Percentiles rank a stretch among this genome's conserved stretches.
phyloP scores from a whole-genome alignment of 2,888 invertebrate genomes.

The Daptonema setosum region DNA sequence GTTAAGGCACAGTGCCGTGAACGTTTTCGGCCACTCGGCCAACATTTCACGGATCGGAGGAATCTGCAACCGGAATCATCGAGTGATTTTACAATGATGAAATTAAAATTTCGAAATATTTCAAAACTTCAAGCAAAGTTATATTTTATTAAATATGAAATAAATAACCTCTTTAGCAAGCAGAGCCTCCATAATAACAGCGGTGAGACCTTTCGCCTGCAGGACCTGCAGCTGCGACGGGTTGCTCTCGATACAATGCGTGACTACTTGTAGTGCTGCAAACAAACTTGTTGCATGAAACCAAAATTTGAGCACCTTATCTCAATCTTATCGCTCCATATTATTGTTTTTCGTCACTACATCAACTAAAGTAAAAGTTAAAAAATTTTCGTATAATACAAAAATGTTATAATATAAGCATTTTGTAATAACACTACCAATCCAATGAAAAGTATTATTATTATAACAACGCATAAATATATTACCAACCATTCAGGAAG shows the following conservation, averaged over 20 bases:
- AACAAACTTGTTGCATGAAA: conserved; percentile 9
- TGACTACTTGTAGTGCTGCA: conserved; percentile 32
- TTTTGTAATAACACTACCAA: too few relatives aligned
- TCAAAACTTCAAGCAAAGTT: neutral
- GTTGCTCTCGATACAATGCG: conserved; percentile 52
- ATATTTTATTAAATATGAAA: conserved; percentile 15
- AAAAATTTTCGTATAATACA: too few relatives aligned
- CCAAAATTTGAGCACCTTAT: too few relatives aligned
- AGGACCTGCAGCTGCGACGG: conserved; percentile 57
- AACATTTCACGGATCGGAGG: conserved; percentile 40
- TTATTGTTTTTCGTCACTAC: too few relatives aligned
- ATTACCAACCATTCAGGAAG: conserved; percentile 34
- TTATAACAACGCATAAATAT: too few relatives aligned
- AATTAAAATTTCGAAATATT: neutral
- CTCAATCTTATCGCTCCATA: too few relatives aligned
- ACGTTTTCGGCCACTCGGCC: conserved; percentile 64
- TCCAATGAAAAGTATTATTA: too few relatives aligned
- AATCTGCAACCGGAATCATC: conserved; percentile 26
- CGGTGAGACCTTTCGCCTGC: conserved; percentile 64
- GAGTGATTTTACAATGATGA: neutral
- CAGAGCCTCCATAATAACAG: conserved; percentile 58
- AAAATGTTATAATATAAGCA: too few relatives aligned
- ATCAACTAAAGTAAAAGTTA: too few relatives aligned
- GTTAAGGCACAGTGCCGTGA: conserved; percentile 63
- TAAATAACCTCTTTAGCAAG: conserved; percentile 51